Conservation (phyloP, 2,888 invertebrate genomes). For the Watsonalla binaria region DNA sequence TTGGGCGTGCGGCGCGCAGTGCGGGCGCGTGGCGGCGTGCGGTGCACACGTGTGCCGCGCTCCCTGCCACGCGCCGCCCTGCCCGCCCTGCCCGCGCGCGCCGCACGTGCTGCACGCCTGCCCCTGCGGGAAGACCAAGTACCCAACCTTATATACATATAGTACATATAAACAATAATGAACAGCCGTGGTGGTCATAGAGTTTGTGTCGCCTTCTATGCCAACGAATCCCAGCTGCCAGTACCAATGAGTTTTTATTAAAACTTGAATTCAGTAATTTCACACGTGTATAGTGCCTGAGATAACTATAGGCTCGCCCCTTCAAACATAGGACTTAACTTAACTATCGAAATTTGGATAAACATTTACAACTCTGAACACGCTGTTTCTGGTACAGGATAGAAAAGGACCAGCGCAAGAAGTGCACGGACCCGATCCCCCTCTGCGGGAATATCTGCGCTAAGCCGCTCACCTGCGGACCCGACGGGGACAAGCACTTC, state of each 20-base stretch:
- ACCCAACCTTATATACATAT: slow-evolving; percentile 7
- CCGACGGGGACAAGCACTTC: slow-evolving; percentile 80
- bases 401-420: slow-evolving; percentile 71
- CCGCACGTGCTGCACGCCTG: slow-evolving; percentile 43
- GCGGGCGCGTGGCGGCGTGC: slow-evolving; percentile 90
- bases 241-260: no score
- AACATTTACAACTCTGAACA: no score
- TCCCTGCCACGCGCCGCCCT: slow-evolving; percentile 91
- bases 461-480: slow-evolving; percentile 84
- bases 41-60: slow-evolving; percentile 93
- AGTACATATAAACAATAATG: neutral
- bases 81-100: slow-evolving; percentile 79
- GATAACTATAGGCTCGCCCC: no score
- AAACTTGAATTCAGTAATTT: no score
- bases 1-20: slow-evolving; percentile 85
- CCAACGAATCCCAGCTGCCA: no score
- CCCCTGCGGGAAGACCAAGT: slow-evolving; percentile 62
- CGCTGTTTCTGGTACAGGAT: slow-evolving; percentile 30
- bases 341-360: no score
- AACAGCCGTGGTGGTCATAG: no score
- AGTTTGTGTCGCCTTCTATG: no score
- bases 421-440: slow-evolving; percentile 90
- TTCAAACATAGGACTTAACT: no score
- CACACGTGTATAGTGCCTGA: no score
- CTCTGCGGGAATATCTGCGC: slow-evolving; percentile 85